Evolutionary conservation across 1,140 invertebrate genomes (phyloP).

Genomic region (Calliopsis andreniformis): DNA sequence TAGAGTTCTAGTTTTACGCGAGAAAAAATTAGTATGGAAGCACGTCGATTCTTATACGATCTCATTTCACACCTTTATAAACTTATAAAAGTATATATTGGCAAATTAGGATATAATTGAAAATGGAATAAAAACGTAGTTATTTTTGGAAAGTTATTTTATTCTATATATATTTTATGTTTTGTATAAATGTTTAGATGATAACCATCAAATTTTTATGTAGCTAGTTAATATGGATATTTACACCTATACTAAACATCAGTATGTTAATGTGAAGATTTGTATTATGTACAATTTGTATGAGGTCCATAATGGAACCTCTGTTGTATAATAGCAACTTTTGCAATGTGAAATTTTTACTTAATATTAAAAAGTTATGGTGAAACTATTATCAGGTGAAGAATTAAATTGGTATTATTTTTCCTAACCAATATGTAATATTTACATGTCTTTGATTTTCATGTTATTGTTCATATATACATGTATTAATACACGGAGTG

Average conservation of each 20-base stretch:
- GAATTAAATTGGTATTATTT: too few species aligned
- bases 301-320: too few species aligned
- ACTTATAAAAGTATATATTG: background rate
- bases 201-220: constrained; percentile 21
- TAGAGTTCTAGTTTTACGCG: constrained; percentile 5
- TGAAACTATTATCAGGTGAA: too few species aligned
- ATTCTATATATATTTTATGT: constrained; percentile 3
- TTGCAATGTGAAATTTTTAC: background rate
- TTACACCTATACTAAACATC: background rate
- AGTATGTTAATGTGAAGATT: constrained; percentile 1
- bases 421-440: background rate
- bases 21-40: background rate
- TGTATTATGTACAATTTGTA: background rate
- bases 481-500: too few species aligned
- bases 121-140: background rate
- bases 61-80: background rate
- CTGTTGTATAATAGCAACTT: constrained; percentile 7
- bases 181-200: background rate
- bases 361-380: background rate
- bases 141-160: constrained; percentile 10
- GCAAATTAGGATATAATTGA: background rate
- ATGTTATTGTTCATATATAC: too few species aligned
- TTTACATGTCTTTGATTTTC: constrained; percentile 8
- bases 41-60: background rate
- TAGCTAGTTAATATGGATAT: constrained; percentile 9